Evolutionary conservation across 1,140 invertebrate genomes (phyloP), one percentile per base, ranked within the genome.

Genomic region (Acromyrmex echinatior): DNA sequence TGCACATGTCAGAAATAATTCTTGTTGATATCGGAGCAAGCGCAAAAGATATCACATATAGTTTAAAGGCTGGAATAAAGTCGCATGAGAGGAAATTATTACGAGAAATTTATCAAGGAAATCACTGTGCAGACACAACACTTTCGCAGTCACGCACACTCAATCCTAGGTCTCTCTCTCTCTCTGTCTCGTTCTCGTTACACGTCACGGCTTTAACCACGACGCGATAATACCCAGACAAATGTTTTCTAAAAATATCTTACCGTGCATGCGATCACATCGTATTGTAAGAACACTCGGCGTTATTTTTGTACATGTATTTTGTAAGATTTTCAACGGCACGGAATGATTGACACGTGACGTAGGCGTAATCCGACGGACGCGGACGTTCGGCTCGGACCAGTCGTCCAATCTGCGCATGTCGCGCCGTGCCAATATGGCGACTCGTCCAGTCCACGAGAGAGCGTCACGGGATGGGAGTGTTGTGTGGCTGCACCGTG

Each of bases 351-450:
- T 84, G 80, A 90, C 62, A 56, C 77, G 82, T 80, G 87, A 80
- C 81, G 84, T 89, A 68, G 77, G 80, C 81, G 81, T 82, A 66
- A 53, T 84, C 53, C 80, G 70, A 31, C 60, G 28, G 60, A 60
- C 86, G 68, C 60, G 39, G 53, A 60, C 86, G 68, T 84, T 77
- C 68, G 66, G 74, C 51, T 58, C 84, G 76, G 56, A 76, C 56
- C 70, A 35, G 56, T 12, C 77, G 66, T 62, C n/a, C 65, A 68
- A 74, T 86, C 85, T 89, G 86, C 90, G 82, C 87, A 91, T 65
- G 91, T n/a, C 28, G 56, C 53, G 14, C 51, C 45, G 10, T 39
- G 82, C 65, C 91, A 92, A 90, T 56, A 91, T 91, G 91, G 91
- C 90, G 90, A 82, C 88, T 25, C 45, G 35, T 28, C 70, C 73